Conservation (phyloP, 2,888 invertebrate species). For the Pantelozetes paolii region DNA sequence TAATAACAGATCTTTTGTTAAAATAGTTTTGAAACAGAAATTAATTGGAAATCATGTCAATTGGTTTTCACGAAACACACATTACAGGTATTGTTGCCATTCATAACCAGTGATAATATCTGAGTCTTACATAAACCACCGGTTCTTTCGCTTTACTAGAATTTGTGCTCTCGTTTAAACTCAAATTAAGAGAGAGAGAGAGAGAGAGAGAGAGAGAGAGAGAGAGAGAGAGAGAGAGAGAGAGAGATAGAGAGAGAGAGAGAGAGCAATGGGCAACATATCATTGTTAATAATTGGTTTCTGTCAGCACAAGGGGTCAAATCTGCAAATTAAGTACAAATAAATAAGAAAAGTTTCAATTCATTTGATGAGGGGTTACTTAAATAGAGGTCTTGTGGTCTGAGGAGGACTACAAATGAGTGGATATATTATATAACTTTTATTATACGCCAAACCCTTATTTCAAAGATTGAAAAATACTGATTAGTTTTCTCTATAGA, state of each 20-base stretch:
- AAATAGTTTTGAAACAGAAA: background rate
- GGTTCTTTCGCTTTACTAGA: background rate
- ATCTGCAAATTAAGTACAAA: conserved; percentile 15
- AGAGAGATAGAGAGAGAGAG: conserved; percentile 49
- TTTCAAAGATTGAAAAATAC: background rate
- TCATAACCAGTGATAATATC: conserved; percentile 18
- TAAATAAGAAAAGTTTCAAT: conserved; percentile 31
- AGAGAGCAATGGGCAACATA: conserved; percentile 39
- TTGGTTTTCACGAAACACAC: conserved; percentile 11
- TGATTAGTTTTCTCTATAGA: background rate
- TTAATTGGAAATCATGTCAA: conserved; percentile 19
- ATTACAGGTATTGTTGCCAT: conserved; percentile 25
- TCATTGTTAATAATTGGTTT: conserved; percentile 11
- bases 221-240: conserved; percentile 48
- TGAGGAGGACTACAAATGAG: background rate
- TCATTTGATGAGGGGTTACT: conserved; percentile 22
- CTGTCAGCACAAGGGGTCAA: conserved; percentile 6
- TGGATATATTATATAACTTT: conserved; percentile 1
- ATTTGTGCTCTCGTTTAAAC: conserved; percentile 1
- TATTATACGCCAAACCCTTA: conserved; percentile 19
- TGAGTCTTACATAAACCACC: conserved; percentile 24
- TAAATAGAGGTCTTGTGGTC: background rate
- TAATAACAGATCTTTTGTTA: background rate
- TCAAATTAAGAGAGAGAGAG: background rate
- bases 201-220: conserved; percentile 38